Percentiles rank a stretch among this genome's conserved stretches.
Evolutionary conservation across 2,888 invertebrate species (phyloP).

Genomic region (Willowsia nigromaculata): DNA sequence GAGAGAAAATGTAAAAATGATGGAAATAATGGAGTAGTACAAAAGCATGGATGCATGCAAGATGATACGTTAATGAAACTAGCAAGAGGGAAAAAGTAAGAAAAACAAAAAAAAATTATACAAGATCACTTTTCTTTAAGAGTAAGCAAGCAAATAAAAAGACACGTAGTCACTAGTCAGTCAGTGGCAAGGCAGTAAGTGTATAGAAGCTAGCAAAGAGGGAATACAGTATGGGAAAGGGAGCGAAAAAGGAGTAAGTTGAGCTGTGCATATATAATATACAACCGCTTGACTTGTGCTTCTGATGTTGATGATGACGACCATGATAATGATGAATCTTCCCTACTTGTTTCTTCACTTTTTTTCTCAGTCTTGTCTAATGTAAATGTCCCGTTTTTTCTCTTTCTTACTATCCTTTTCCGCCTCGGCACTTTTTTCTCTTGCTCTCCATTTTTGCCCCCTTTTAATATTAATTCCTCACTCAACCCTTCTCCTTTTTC

Average conservation of each 20-base stretch:
- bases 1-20: constrained; percentile 66
- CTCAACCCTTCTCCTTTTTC: constrained; percentile 68
- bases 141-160: constrained; percentile 45
- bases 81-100: constrained; percentile 50
- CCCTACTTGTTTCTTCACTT: constrained; percentile 52
- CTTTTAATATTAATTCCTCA: constrained; percentile 69
- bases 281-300: constrained; percentile 68
- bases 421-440: constrained; percentile 64
- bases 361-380: constrained; percentile 56
- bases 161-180: background rate
- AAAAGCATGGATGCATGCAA: constrained; percentile 62
- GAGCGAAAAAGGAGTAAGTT: constrained; percentile 46
- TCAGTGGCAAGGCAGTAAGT: background rate
- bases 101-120: constrained; percentile 25
- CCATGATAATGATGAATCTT: constrained; percentile 62
- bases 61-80: constrained; percentile 72
- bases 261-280: constrained; percentile 55
- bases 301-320: constrained; percentile 49
- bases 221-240: constrained; percentile 1
- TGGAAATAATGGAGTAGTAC: constrained; percentile 61
- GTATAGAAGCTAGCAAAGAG: background rate
- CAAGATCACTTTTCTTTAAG: constrained; percentile 50
- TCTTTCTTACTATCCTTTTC: constrained; percentile 60
- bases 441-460: constrained; percentile 40
- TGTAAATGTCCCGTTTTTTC: constrained; percentile 62